These are phyloP conservation scores for Rhodophaea formosa DNA, from an alignment of 2,888 invertebrate species.

Conservation along the genomic window DNA sequence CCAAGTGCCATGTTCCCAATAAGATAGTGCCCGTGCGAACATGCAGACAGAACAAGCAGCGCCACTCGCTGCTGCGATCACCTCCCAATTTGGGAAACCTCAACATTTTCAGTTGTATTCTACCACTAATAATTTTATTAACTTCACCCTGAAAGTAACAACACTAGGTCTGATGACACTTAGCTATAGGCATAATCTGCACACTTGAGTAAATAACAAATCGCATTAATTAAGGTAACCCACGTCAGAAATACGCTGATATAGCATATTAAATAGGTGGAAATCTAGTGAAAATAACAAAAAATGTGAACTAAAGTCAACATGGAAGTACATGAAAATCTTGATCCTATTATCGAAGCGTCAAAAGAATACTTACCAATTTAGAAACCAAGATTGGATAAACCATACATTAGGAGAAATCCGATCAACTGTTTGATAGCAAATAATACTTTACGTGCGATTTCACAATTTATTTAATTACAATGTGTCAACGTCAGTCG, in stretches of 20 bases:
- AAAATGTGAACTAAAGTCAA: background rate
- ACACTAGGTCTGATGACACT: background rate
- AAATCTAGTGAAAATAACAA: background rate
- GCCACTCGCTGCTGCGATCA: conserved; percentile 87
- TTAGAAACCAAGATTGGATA: background rate
- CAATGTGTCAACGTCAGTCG: background rate
- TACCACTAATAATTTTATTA: conserved; percentile 21
- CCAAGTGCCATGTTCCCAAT: conserved; percentile 92
- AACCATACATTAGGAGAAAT: background rate
- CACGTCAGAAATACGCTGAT: background rate
- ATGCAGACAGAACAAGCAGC: conserved; percentile 90
- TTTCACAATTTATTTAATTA: background rate
- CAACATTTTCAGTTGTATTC: conserved; percentile 66
- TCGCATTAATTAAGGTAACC: background rate
- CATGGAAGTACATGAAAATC: background rate
- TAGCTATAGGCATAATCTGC: background rate
- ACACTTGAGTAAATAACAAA: conserved; percentile 3
- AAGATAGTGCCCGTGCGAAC: conserved; percentile 91
- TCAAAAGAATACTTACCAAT: background rate
- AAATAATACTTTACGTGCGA: background rate
- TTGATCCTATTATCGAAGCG: background rate
- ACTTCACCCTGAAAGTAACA: conserved; percentile 6
- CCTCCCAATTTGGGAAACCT: conserved; percentile 84
- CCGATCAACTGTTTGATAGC: background rate
- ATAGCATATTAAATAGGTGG: background rate